Base-by-base conservation (phyloP, 1,140 invertebrate species). In the Cotesia vestalis region DNA sequence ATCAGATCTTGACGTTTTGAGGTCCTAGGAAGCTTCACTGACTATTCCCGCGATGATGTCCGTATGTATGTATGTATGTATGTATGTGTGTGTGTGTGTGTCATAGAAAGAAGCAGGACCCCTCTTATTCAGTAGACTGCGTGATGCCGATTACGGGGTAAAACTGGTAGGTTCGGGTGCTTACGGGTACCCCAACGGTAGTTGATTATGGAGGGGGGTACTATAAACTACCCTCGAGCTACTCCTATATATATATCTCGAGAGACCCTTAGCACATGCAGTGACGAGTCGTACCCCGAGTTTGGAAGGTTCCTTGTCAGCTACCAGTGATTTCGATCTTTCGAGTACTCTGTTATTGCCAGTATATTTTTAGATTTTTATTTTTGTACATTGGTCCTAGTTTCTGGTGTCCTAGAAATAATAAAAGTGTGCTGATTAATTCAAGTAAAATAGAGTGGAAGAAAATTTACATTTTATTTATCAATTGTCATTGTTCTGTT, bases 211-310 rank as follows among this genome's bases (percentile, higher is more conserved):
- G 67, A 62, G 52, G 72, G 76, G 79, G 80, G 75, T 77, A 40
- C 35, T 69, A 35, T 14, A 74, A 79, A 81, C 82, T 81, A 82
- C 82, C 80, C 82, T 77, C 75, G 72, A 80, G 75, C 72, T 81
- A 60, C 60, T 52, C 12, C 66, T 79, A 80, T 85, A 85, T 85
- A 86, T 83, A 80, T 46, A 46, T 46, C 75, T 74, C 74, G 70
- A 75, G 73, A 79, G 79, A 76, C 80, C 78, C 74, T 79, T 77
- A 70, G 74, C 75, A 80, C 74, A 79, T 80, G 80, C 81, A 86
- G 84, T 86, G 77, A 80, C 73, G 81, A 80, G 75, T 79, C 75
- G 79, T 82, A 83, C 79, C 81, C 81, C 78, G 79, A 72, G 70
- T 78, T 75, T 73, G 75, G 75, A 72, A 79, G 69, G 74, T 75